Evolutionary conservation across 2,888 invertebrate species (phyloP), one percentile per base, ranked within the genome.

Genomic region (Orthosia gracilis): DNA sequence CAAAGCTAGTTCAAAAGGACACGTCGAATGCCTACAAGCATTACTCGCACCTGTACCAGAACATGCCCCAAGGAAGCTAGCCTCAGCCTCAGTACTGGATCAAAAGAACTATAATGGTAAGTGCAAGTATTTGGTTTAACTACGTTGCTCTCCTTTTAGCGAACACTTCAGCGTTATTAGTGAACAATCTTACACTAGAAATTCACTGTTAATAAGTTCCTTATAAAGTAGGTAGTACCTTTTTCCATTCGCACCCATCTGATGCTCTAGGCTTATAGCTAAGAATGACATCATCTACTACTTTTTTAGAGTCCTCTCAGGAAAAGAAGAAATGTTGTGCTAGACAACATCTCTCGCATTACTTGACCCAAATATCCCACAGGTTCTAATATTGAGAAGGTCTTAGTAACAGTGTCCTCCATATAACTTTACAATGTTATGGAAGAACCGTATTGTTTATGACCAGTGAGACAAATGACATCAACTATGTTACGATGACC

Each of bases 81-180:
- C 94, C 92, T 87, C 97, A 88, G 92, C 94, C 92, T 87, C 97
- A 96, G 85, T 97, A 96, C 96, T 99, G 87, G 98, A 99, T 92
- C 98, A 98, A 92, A 97, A 97, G 94, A 99, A 99, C 93, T 98
- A 98, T 93, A 97, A 98, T 93, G 99, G 99, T 99, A 92, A 97
- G 98, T 96, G 57, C 73, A 23, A 57, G 55, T 49, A 55, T 66
- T 55, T 75, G 47, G 64, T 68, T 18, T 45, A 58, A 2, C 15
- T 57, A 17, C 12, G 7, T 63, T 69, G 45, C 61, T 70, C 58
- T 70, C 58, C 5, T 69, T 70, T 64, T 21, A 64, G 80, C 55
- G 50, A 79, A 76, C 62, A 79, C 67, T 70, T 72, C 83, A 83
- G 49, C 57, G 40, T 54, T 65, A 71, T 23, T 49, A 72, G 26